Evolutionary conservation across 35 echinoderm and acorn worm species (phyloP), one percentile per base, ranked within the genome.

Genomic region (Patiria miniata): DNA sequence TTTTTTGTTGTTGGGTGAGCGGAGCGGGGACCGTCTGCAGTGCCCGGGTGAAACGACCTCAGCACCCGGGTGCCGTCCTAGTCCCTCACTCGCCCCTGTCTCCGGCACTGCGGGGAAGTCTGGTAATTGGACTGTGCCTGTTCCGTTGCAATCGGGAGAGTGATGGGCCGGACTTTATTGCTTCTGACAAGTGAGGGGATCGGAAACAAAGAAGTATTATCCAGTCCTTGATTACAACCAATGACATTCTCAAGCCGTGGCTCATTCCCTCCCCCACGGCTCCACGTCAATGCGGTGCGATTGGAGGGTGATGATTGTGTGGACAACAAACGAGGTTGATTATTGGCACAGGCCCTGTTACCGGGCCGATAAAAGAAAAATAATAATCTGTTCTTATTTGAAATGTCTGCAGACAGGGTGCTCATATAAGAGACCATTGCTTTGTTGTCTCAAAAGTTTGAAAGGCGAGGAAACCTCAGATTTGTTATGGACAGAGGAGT

Each of bases 121-220:
- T 0, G 1, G 65, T 73, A 36, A 73, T 73, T 73, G 65, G 65
- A 73, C 65, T 73, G 65, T 34, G 8, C 26, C 26, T 10, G 34
- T 73, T 73, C 65, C 21, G 34, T n/a, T 36, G 26, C 65, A 22
- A 73, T 34, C 65, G 7, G 19, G 65, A 34, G 65, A 30, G 65
- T 73, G 65, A 73, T 73, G 65, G 65, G 34, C 65, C 29, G 34
- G 29, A 73, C 26, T 26, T 26, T 73, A 73, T 73, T 73, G 65
- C 19, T 30, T 73, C 65, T 73, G 65, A 73, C 65, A 73, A 73
- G 65, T 73, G 65, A 34, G 65, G 57, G 65, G 29, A 73, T 73
- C 26, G 65, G 65, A 73, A 73, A 73, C 65, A 73, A 73, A 73
- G 65, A 73, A 32, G 26, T 73, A 73, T 73, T 73, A 73, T 73